phyloP scores from a whole-genome alignment of 2,888 invertebrate species.

The Rhamphomyia laevipes region DNA sequence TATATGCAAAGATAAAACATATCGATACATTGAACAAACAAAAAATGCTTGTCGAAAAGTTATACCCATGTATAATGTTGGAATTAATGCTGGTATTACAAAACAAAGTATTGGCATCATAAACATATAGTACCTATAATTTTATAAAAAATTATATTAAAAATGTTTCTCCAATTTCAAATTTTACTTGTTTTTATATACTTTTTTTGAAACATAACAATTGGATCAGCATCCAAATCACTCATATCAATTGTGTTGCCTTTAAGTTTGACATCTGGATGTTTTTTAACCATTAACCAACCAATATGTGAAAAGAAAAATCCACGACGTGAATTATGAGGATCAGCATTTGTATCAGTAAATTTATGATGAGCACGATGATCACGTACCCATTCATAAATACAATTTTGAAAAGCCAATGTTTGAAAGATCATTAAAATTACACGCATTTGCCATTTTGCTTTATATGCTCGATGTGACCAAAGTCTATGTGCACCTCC shows the following conservation, averaged over 20 bases:
- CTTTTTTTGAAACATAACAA: slow-evolving; percentile 79
- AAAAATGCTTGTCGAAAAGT: slow-evolving; percentile 53
- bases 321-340: slow-evolving; percentile 76
- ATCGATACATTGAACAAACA: slow-evolving; percentile 60
- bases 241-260: slow-evolving; percentile 76
- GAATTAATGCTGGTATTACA: slow-evolving; percentile 64
- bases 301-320: slow-evolving; percentile 95
- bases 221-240: slow-evolving; percentile 74
- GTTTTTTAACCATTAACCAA: slow-evolving; percentile 81
- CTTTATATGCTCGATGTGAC: slow-evolving; percentile 89
- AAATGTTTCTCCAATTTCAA: too few species aligned
- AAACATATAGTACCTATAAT: slow-evolving; percentile 47
- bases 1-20: slow-evolving; percentile 63
- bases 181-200: slow-evolving; percentile 36
- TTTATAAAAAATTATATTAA: neutral
- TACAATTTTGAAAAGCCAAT: slow-evolving; percentile 79
- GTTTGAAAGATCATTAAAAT: slow-evolving; percentile 72
- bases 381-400: slow-evolving; percentile 76
- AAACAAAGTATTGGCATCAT: slow-evolving; percentile 71
- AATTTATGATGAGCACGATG: slow-evolving; percentile 85
- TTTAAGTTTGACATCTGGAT: slow-evolving; percentile 74
- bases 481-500: slow-evolving; percentile 91
- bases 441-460: slow-evolving; percentile 69
- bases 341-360: slow-evolving; percentile 80
- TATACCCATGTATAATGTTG: slow-evolving; percentile 60